Conservation (phyloP, 2,113 vertebrate genomes). For the Melanocharis versteri region DNA sequence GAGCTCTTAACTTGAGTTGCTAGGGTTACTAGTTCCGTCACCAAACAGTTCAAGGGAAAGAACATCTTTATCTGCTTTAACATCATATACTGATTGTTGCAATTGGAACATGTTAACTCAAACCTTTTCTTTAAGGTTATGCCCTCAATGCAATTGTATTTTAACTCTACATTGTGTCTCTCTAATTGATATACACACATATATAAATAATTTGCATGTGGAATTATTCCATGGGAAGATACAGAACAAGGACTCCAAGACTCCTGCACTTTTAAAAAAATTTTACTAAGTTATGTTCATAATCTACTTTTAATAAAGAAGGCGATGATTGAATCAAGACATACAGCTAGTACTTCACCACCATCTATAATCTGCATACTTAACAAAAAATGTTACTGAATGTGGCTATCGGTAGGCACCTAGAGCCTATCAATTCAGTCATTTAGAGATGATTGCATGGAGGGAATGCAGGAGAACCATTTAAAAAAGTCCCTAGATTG, state of each 20-base stretch:
- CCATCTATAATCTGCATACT: background rate
- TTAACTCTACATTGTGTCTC: background rate
- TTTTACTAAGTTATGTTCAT: background rate
- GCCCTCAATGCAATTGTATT: background rate
- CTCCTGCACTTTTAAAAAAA: background rate
- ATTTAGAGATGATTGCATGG: background rate
- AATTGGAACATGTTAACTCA: background rate
- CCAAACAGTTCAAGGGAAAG: background rate
- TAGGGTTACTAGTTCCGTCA: background rate
- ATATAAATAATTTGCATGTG: background rate
- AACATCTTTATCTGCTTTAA: background rate
- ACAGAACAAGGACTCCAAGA: background rate
- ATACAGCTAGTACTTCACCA: background rate
- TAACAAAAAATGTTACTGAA: background rate
- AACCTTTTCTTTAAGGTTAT: background rate
- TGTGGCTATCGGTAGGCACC: background rate
- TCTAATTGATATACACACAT: background rate
- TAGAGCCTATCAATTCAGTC: background rate
- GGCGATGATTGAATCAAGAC: background rate
- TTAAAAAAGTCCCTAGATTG: background rate
- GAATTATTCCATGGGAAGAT: background rate
- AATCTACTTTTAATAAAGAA: background rate
- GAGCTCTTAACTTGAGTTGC: background rate
- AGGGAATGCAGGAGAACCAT: background rate
- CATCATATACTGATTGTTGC: background rate